A percentile compares a stretch with the other conserved stretches of the same genome.
Evolutionary conservation across 2,888 invertebrate species (phyloP).

Genomic region (Esperia sulphurella): DNA sequence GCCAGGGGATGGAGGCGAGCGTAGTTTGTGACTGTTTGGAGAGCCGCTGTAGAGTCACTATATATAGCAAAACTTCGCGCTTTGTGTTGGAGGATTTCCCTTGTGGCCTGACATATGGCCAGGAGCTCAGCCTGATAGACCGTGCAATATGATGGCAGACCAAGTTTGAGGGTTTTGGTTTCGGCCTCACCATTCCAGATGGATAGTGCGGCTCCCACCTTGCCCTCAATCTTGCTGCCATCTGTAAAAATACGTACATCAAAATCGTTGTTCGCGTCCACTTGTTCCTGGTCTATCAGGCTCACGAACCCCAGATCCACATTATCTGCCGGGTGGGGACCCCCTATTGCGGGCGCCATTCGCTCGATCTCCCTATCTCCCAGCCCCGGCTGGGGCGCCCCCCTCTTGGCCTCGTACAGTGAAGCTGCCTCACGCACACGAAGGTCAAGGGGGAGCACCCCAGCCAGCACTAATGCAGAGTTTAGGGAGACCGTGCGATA

Average conservation of each 20-base stretch:
- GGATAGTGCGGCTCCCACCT: conserved; percentile 5
- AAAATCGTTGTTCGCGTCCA: background rate
- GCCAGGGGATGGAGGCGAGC: background rate
- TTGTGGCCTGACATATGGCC: background rate
- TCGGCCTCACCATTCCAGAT: background rate
- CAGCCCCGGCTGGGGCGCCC: conserved; percentile 1
- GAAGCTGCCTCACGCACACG: conserved; percentile 1
- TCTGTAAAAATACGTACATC: conserved; percentile 11
- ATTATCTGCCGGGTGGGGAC: conserved; percentile 6
- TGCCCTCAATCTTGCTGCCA: conserved; percentile 14
- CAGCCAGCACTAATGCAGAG: conserved; percentile 10
- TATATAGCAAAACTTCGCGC: background rate
- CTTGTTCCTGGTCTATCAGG: conserved; percentile 7
- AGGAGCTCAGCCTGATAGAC: background rate
- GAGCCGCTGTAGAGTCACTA: conserved; percentile 1
- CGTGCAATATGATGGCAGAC: background rate
- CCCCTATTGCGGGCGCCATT: background rate
- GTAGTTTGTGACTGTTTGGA: conserved; percentile 1
- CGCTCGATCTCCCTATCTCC: conserved; percentile 15
- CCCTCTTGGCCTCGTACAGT: conserved; percentile 15
- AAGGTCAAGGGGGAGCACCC: conserved; percentile 5
- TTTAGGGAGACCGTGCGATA: conserved; percentile 15
- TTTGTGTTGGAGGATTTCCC: background rate
- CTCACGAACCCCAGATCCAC: background rate
- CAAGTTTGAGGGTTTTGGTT: background rate